phyloP scores from a whole-genome alignment of 2,113 vertebrate species.

The Anguilla rostrata region DNA sequence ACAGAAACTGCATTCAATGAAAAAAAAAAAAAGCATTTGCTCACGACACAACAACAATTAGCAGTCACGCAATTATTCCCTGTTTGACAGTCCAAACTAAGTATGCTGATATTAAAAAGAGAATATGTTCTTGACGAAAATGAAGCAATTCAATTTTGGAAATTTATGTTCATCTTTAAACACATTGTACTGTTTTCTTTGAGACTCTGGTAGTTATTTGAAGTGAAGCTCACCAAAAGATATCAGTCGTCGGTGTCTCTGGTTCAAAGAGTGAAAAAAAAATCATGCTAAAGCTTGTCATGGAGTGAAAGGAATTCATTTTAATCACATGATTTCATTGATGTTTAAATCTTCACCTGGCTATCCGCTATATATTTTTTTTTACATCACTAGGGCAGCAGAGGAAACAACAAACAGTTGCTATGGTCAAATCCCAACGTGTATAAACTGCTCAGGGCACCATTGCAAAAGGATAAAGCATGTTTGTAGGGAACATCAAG shows the following conservation, averaged over 20 bases:
- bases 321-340: not conserved
- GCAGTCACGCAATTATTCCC: not conserved
- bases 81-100: too few relatives aligned
- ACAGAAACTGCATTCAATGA: slow-evolving; percentile 62
- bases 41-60: slow-evolving; percentile 38
- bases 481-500: slow-evolving; percentile 5
- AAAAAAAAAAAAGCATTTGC: slow-evolving; percentile 55
- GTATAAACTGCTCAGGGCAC: not conserved
- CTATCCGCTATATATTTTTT: not conserved
- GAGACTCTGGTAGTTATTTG: too few relatives aligned
- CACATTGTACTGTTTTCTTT: too few relatives aligned
- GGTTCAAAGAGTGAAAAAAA: not conserved
- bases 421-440: not conserved
- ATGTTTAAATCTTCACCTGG: not conserved
- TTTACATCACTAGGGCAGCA: not conserved
- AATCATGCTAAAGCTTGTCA: slow-evolving; percentile 1
- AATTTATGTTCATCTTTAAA: too few relatives aligned
- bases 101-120: too few relatives aligned
- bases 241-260: not conserved
- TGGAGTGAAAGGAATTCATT: not conserved
- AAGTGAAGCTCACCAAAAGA: not conserved
- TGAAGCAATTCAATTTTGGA: too few relatives aligned
- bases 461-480: not conserved
- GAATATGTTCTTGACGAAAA: too few relatives aligned
- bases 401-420: slow-evolving; percentile 19